Base-by-base conservation (phyloP, 2,113 vertebrate species). In the Trogon melanurus region DNA sequence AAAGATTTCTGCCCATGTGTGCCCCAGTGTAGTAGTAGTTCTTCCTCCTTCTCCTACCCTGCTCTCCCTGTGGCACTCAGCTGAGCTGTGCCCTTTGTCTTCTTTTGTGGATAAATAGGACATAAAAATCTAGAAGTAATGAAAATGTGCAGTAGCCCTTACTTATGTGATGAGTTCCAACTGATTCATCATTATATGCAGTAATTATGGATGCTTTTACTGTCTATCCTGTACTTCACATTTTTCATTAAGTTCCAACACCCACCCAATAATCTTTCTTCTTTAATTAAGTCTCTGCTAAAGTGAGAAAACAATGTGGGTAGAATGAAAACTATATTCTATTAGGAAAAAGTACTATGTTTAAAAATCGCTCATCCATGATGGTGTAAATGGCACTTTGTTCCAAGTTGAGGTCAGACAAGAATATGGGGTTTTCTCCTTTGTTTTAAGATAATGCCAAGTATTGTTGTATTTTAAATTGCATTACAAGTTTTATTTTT, bases 11-110 rank as follows among this genome's bases (percentile, higher is more conserved):
- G 26, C 51, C 51, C 0, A 0, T 26, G 30, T 7, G 5, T 72
- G 45, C 15, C 30, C 14, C 6, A 6, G 0, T 30, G 34, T 54
- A 51, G 44, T 6, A 38, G 16, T 17, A 86, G 32, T 56, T 19
- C 26, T 51, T 85, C 11, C 12, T 64, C 18, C 6, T 20, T 21
- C 10, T 2, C 7, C 9, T 1, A 3, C 41, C 41, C 14, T 1
- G 3, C 27, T 70, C 51, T 25, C 36, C 38, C 38, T 57, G 27
- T 18, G 47, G 13, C 15, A 5, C 32, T 44, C 14, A 8, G 32
- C 61, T 73, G 50, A 85, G 82, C 71, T 53, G 23, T 1, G 6
- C 26, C 65, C 26, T 8, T 72, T 66, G 26, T 29, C 30, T 36
- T 57, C 13, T 73, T 69, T 11, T 78, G 69, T 23, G 72, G 16